Evolutionary conservation across 1,140 invertebrate species (phyloP).

Genomic region (Drosophila biarmipes): DNA sequence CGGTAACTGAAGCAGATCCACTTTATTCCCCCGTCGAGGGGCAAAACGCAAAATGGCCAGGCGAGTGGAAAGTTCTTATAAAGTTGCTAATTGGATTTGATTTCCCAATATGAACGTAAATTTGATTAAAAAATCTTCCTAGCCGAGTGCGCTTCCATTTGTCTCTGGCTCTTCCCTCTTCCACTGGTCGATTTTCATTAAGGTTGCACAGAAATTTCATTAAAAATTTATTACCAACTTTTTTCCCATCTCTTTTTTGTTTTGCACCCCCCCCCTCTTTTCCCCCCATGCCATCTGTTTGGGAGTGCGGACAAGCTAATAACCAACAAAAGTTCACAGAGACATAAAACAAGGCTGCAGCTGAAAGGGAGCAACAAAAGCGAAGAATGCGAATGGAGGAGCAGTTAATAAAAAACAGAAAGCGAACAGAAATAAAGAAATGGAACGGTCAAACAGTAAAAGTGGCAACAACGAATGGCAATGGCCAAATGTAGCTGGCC

Average conservation of each 20-base stretch:
- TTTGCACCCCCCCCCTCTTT: neutral
- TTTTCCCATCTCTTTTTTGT: slow-evolving; percentile 12
- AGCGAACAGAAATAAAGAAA: slow-evolving; percentile 34
- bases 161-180: slow-evolving; percentile 11
- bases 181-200: slow-evolving; percentile 41
- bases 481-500: slow-evolving; percentile 45
- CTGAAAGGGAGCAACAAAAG: slow-evolving; percentile 48
- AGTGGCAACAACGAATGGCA: slow-evolving; percentile 40
- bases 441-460: slow-evolving; percentile 51
- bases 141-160: slow-evolving; percentile 4
- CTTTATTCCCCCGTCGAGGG: slow-evolving; percentile 6
- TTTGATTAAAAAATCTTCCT: slow-evolving; percentile 66
- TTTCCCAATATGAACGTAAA: slow-evolving; percentile 73
- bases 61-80: slow-evolving; percentile 51
- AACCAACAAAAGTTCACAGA: slow-evolving; percentile 66
- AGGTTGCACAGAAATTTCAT: slow-evolving; percentile 69
- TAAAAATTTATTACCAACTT: slow-evolving; percentile 77
- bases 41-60: slow-evolving; percentile 17
- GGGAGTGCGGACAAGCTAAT: slow-evolving; percentile 59
- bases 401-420: slow-evolving; percentile 47
- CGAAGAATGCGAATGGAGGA: slow-evolving; percentile 28
- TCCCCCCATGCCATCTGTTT: slow-evolving; percentile 52
- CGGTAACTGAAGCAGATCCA: slow-evolving; percentile 47
- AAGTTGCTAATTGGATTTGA: slow-evolving; percentile 81
- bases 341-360: slow-evolving; percentile 55